Evolutionary conservation across 1,140 invertebrate genomes (phyloP).

Genomic region (Hyles vespertilio): DNA sequence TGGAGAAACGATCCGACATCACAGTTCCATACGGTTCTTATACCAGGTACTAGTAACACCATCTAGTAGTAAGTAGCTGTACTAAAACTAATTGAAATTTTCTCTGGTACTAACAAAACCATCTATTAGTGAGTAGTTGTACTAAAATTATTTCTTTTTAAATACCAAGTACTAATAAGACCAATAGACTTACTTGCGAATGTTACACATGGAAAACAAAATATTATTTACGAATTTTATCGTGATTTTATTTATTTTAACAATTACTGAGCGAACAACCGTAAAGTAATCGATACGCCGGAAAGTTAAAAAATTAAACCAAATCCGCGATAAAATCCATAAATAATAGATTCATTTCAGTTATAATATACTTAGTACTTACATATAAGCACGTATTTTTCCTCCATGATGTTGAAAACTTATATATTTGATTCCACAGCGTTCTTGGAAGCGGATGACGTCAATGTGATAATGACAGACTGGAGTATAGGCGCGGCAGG

Average conservation of each 20-base stretch:
- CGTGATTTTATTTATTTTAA: background rate
- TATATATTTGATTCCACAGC: slow-evolving; percentile 19
- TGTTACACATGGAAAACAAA: background rate
- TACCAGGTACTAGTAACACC: slow-evolving; percentile 22
- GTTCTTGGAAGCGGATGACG: slow-evolving; percentile 26
- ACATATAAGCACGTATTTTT: background rate
- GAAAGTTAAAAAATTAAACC: background rate
- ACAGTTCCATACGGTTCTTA: slow-evolving; percentile 18
- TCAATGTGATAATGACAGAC: slow-evolving; percentile 33
- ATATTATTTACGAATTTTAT: too few species aligned
- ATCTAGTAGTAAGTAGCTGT: background rate
- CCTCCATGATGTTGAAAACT: background rate
- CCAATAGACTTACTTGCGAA: background rate
- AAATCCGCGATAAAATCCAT: too few species aligned
- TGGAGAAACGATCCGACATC: slow-evolving; percentile 20
- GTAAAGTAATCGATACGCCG: background rate
- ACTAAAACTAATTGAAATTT: background rate
- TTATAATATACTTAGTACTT: background rate
- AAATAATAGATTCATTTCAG: background rate
- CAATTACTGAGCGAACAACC: background rate
- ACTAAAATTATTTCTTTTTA: too few species aligned
- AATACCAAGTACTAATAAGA: too few species aligned
- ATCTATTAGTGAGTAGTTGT: too few species aligned
- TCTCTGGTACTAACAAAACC: too few species aligned
- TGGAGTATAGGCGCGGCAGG: slow-evolving; percentile 26